A percentile compares a stretch with the other conserved stretches of the same genome.
phyloP scores from a whole-genome alignment of 2,113 vertebrate species.

The Phaethon lepturus region DNA sequence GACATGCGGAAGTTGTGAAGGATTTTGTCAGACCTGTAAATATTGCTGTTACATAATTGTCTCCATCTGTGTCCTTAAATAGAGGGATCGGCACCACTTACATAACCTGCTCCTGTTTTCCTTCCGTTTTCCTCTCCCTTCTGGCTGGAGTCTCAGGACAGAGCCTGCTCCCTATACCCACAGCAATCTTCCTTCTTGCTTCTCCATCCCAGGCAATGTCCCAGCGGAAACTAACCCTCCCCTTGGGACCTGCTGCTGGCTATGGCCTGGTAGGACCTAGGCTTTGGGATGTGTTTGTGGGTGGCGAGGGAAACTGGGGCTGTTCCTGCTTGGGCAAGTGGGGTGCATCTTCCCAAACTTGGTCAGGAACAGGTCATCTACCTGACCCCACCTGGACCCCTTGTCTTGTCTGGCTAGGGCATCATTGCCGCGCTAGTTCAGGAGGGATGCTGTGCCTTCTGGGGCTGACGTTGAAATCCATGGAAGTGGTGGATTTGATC shows the following conservation, averaged over 20 bases:
- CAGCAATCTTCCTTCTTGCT: not conserved
- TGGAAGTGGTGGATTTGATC: not conserved
- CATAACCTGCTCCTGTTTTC: not conserved
- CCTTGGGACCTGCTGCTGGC: not conserved
- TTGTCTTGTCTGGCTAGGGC: rapidly evolving
- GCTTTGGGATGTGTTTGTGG: not conserved
- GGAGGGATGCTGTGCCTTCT: not conserved
- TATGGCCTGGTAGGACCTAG: rapidly evolving
- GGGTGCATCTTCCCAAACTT: not conserved
- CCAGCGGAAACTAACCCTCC: not conserved
- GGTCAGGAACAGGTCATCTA: not conserved
- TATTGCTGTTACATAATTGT: slow-evolving; percentile 24
- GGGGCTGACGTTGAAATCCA: not conserved
- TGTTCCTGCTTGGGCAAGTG: not conserved
- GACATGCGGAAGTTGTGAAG: not conserved
- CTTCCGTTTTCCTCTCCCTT: not conserved
- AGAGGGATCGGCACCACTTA: not conserved
- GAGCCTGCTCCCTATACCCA: not conserved
- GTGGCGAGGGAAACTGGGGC: not conserved
- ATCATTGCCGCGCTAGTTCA: not conserved
- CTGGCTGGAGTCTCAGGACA: not conserved
- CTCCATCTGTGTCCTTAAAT: slow-evolving; percentile 24
- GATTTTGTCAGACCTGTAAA: slow-evolving; percentile 41
- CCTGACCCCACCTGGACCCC: rapidly evolving
- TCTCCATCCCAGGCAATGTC: not conserved